A percentile compares a stretch with the other conserved stretches of the same genome.
Conservation (phyloP, 2,113 vertebrate species). For the Herpetotheres cachinnans region DNA sequence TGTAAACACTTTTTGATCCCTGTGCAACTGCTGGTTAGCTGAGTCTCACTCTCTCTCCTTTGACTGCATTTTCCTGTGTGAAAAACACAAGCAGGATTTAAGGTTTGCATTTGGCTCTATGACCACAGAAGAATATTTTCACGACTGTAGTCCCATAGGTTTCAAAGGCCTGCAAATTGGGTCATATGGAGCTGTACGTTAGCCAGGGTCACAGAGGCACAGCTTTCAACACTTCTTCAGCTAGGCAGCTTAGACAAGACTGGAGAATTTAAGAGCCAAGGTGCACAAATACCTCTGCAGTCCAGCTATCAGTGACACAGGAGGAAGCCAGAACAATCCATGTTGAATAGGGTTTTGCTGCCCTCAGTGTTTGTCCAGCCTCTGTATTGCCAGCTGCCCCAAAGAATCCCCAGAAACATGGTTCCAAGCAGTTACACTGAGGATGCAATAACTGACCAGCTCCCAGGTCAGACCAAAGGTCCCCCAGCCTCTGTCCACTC, state of each 20-base stretch:
- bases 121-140: neutral
- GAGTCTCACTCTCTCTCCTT: neutral
- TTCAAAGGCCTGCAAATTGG: neutral
- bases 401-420: accelerated
- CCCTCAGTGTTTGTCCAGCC: neutral
- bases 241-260: neutral
- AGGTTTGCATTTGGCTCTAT: neutral
- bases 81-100: neutral
- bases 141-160: neutral
- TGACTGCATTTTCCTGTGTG: neutral
- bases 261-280: neutral
- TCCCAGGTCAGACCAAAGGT: neutral
- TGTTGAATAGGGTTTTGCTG: neutral
- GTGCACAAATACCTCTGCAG: neutral
- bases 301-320: neutral
- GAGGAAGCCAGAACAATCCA: neutral
- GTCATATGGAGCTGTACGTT: accelerated
- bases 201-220: neutral
- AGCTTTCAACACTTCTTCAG: neutral
- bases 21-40: neutral
- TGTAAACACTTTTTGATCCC: constrained; percentile 21
- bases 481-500: neutral
- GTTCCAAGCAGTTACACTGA: neutral
- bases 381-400: neutral
- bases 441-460: accelerated